Evolutionary conservation across 2,888 invertebrate genomes (phyloP).

Genomic region (Orthosia cruda): DNA sequence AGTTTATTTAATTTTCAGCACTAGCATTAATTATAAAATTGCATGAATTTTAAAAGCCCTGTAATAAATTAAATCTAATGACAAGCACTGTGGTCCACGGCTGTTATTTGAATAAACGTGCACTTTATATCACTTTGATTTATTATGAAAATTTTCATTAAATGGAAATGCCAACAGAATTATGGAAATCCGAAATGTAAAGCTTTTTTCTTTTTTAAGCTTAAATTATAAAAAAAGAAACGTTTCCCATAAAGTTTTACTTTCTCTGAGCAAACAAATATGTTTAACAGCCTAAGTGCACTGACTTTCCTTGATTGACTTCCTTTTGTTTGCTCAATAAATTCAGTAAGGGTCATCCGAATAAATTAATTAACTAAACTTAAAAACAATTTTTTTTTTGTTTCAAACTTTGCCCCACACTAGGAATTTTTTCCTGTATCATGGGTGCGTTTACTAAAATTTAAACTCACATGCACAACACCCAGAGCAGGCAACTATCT

Average conservation of each 20-base stretch:
- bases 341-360: too few relatives aligned
- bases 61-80: constrained; percentile 22
- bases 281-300: not conserved
- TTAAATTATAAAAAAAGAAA: not conserved
- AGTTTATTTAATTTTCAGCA: not conserved
- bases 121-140: constrained; percentile 33
- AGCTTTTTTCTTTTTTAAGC: not conserved
- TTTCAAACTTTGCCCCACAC: too few relatives aligned
- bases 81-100: constrained; percentile 8
- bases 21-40: constrained; percentile 19
- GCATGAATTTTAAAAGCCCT: constrained; percentile 3
- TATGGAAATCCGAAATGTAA: constrained; percentile 9
- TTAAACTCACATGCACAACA: too few relatives aligned
- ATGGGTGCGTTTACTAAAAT: too few relatives aligned
- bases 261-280: too few relatives aligned
- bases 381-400: too few relatives aligned
- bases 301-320: not conserved
- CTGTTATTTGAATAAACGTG: constrained; percentile 26
- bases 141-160: constrained; percentile 23
- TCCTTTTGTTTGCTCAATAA: too few relatives aligned
- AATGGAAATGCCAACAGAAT: constrained; percentile 16
- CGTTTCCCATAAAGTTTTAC: not conserved
- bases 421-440: too few relatives aligned
- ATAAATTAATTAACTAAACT: too few relatives aligned
- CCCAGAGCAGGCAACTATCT: too few relatives aligned